Conservation (phyloP, 2,113 vertebrate species). For the Xiphorhynchus elegans region DNA sequence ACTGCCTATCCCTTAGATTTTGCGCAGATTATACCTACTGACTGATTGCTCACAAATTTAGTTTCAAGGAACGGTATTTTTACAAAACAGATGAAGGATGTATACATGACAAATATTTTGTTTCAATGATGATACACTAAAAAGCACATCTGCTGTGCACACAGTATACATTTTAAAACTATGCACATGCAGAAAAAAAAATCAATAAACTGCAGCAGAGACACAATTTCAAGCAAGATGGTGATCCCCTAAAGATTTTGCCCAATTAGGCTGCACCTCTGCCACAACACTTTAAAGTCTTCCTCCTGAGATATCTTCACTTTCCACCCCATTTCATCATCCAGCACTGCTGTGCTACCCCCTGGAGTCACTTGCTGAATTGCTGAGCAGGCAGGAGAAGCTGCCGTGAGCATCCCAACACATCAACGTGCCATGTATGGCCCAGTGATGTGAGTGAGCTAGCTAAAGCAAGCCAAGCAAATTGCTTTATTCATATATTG, state of each 20-base stretch:
- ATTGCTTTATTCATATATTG: background rate
- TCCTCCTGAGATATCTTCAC: background rate
- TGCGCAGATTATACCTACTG: background rate
- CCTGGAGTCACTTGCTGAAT: background rate
- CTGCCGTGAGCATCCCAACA: background rate
- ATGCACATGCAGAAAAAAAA: background rate
- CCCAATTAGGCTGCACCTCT: background rate
- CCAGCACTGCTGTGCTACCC: background rate
- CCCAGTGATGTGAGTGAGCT: background rate
- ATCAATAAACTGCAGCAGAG: background rate
- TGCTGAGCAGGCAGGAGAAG: background rate
- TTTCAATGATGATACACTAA: background rate
- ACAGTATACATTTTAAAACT: background rate
- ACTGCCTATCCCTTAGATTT: background rate
- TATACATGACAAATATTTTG: background rate
- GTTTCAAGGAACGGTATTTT: background rate
- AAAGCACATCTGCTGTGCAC: background rate
- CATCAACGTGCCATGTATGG: background rate
- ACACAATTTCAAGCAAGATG: background rate
- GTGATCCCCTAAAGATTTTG: background rate
- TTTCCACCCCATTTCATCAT: conserved; percentile 12
- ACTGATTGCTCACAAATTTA: background rate
- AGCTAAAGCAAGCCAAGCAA: background rate
- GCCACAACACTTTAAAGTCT: background rate
- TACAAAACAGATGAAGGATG: background rate